These are phyloP conservation scores for Elachura formosa DNA, from an alignment of 2,113 vertebrate species.

Conservation along the genomic window DNA sequence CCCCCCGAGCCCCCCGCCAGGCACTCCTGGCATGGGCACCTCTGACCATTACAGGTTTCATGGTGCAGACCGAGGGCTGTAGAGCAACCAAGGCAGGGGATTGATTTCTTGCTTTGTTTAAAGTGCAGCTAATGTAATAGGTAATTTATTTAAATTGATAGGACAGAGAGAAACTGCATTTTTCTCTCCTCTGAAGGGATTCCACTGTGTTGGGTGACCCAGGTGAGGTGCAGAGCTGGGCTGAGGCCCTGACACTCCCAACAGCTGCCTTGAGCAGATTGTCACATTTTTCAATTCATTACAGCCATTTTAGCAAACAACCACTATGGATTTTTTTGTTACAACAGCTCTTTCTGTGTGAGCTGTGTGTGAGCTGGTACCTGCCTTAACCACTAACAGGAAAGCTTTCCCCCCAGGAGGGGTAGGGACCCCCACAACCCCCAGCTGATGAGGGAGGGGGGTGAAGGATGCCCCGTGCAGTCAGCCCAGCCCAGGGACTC, in stretches of 20 bases:
- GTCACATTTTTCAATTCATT: neutral
- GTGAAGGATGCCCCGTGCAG: neutral
- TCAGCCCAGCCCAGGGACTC: neutral
- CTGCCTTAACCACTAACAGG: neutral
- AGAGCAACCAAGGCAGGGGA: neutral
- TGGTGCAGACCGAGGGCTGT: neutral
- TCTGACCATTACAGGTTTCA: neutral
- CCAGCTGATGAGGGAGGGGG: neutral
- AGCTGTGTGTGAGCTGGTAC: neutral
- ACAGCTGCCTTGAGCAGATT: neutral
- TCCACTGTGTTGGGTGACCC: neutral
- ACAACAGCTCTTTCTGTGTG: neutral
- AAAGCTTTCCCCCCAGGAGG: neutral
- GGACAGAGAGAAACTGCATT: neutral
- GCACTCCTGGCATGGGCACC: accelerated
- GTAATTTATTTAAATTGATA: conserved; percentile 57
- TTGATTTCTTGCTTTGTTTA: conserved; percentile 48
- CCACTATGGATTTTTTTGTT: neutral
- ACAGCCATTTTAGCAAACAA: neutral
- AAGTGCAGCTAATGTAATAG: conserved; percentile 52
- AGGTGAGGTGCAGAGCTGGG: neutral
- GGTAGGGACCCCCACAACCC: neutral
- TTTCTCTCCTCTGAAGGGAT: neutral
- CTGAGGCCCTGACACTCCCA: neutral
- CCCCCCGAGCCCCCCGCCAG: neutral